Evolutionary conservation across 2,113 vertebrate species (phyloP).

Genomic region (Dendrocopos noguchii): DNA sequence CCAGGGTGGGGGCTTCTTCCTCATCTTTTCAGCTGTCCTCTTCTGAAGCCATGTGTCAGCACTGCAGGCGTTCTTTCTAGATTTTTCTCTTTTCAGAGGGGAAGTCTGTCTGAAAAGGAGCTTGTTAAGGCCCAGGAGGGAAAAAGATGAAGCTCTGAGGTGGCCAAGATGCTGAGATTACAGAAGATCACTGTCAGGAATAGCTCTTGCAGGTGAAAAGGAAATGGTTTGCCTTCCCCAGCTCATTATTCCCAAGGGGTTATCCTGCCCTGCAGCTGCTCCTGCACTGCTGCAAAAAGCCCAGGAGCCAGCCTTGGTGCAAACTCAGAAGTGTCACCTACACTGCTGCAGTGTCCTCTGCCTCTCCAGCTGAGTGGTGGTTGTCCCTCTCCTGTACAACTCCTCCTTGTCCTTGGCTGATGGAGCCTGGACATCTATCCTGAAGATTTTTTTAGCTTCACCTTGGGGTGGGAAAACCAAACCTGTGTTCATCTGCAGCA

Average conservation of each 20-base stretch:
- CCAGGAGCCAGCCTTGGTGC: background rate
- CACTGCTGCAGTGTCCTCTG: too few relatives aligned
- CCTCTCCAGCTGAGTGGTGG: too few relatives aligned
- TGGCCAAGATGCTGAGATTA: background rate
- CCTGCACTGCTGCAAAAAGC: background rate
- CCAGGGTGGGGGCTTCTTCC: background rate
- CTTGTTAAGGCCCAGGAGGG: background rate
- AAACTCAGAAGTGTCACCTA: background rate
- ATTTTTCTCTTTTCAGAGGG: too few relatives aligned
- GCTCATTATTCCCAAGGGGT: background rate
- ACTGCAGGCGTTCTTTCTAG: background rate
- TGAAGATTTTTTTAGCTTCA: too few relatives aligned
- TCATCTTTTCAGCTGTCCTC: background rate
- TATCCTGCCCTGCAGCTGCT: background rate
- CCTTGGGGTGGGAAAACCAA: too few relatives aligned
- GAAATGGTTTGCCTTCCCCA: background rate
- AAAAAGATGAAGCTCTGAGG: background rate
- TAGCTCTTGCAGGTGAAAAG: background rate
- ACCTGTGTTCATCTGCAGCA: too few relatives aligned
- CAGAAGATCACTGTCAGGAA: background rate
- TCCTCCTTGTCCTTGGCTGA: too few relatives aligned
- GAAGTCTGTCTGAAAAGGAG: background rate
- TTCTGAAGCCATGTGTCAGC: background rate
- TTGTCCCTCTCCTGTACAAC: too few relatives aligned
- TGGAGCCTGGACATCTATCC: too few relatives aligned